phyloP scores from a whole-genome alignment of 2,888 invertebrate species.

The Thymelicus sylvestris region DNA sequence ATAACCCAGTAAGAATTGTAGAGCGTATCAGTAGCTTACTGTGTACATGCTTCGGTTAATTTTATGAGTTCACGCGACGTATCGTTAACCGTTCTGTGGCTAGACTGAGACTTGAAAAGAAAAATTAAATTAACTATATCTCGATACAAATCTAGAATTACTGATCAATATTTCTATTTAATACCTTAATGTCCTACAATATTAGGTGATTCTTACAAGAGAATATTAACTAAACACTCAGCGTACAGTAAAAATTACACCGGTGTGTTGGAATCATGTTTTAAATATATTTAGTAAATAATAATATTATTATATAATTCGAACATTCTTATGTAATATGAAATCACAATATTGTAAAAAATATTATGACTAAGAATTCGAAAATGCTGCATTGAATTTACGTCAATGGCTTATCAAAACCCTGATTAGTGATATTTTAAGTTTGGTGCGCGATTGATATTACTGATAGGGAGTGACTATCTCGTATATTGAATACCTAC shows the following conservation, averaged over 20 bases:
- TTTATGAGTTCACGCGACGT: slow-evolving; percentile 28
- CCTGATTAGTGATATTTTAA: slow-evolving; percentile 30
- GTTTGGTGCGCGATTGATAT: slow-evolving; percentile 38
- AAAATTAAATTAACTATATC: slow-evolving; percentile 18
- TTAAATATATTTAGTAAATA: too few relatives aligned
- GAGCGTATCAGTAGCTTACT: too few relatives aligned
- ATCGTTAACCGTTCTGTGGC: slow-evolving; percentile 12
- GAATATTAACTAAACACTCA: too few relatives aligned
- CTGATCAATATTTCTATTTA: slow-evolving; percentile 11
- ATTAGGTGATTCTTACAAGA: not conserved
- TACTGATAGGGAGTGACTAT: slow-evolving; percentile 1
- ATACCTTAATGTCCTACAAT: not conserved
- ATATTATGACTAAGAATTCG: slow-evolving; percentile 18
- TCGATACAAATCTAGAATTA: slow-evolving; percentile 12
- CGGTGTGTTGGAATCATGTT: too few relatives aligned
- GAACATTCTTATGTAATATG: too few relatives aligned
- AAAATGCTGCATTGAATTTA: slow-evolving; percentile 65
- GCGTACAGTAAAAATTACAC: too few relatives aligned
- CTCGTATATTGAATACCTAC: slow-evolving; percentile 20
- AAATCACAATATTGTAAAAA: not conserved
- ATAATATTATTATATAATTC: too few relatives aligned
- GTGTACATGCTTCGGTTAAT: not conserved
- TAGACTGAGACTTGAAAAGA: slow-evolving; percentile 15
- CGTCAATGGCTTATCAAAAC: slow-evolving; percentile 61
- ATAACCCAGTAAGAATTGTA: not conserved